Base-by-base conservation (phyloP, 2,888 invertebrate genomes). In the Hybos culiciformis region DNA sequence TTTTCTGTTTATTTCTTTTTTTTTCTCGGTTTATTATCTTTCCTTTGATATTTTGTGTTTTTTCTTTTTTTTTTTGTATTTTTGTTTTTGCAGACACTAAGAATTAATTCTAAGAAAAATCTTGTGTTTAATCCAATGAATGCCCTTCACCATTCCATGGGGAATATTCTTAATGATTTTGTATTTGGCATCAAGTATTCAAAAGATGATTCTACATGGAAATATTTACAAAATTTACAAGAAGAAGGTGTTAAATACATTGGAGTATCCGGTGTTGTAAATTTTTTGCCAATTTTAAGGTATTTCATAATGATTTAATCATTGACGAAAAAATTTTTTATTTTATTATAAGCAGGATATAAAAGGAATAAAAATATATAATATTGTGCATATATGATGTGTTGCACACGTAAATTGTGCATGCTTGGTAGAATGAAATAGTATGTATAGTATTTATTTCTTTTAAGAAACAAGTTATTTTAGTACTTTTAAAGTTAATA, bases 161-260 rank as follows among this genome's bases (percentile, higher is more conserved):
- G 88, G 18, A 84, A 85, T 54, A 70, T 82, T 17, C 71, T 90
- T 44, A 83, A 84, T 56, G 73, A 75, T 50, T 66, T 90, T 37
- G 80, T 88, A 15, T 85, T 87, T 56, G 90, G 90, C 0, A 73
- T 73, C 53, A 74, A 74, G 51, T 90, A 77, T 62, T 66, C 71
- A 3, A 70, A 74, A 39, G 69, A 81, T 44, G 82, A 88, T 57
- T 69, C 73, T 55, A 77, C 77, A 6, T 91, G 90, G 86, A 68
- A 67, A 43, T 83, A 83, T 75, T 66, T 88, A 43, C 76, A 82
- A 54, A 67, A 78, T 52, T 68, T 85, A 40, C 85, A 88, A 61
- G 86, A 87, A 58, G 83, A 86, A 60, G 88, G 90, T 1, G 78
- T 83, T 39, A 81, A 84, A 57, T 74, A 80, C 54, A 81, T 91